Evolutionary conservation across 2,888 invertebrate genomes (phyloP).

Genomic region (Epicampocera succincta): DNA sequence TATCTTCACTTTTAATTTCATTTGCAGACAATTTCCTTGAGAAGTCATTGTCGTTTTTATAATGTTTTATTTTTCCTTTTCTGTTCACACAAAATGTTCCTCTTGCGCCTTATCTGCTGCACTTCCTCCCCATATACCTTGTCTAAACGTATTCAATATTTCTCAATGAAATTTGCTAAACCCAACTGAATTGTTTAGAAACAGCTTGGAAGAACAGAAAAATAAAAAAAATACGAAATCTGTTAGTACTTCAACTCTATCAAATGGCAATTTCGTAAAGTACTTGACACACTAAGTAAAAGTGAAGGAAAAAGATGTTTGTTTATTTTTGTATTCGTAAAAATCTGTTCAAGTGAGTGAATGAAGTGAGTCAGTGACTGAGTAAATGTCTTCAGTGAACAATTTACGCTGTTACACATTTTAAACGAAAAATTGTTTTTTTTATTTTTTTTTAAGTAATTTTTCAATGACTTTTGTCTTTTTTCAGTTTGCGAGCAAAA

Average conservation of each 20-base stretch:
- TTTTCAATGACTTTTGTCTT: conserved; percentile 20
- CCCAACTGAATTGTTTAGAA: conserved; percentile 33
- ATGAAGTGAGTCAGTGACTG: conserved; percentile 63
- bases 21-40: conserved; percentile 61
- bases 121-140: neutral
- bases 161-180: conserved; percentile 23
- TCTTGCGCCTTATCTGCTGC: neutral
- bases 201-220: neutral
- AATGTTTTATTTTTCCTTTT: conserved; percentile 1
- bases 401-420: conserved; percentile 62
- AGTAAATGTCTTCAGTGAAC: conserved; percentile 60
- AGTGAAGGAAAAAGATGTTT: conserved; percentile 33
- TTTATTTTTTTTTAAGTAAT: conserved; percentile 33
- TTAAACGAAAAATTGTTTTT: conserved; percentile 64
- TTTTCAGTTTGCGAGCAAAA: neutral
- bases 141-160: conserved; percentile 4
- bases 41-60: conserved; percentile 44
- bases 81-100: neutral
- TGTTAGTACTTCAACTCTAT: conserved; percentile 63
- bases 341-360: conserved; percentile 59
- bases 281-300: conserved; percentile 54
- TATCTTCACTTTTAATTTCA: conserved; percentile 65
- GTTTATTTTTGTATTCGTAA: conserved; percentile 49
- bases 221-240: conserved; percentile 25
- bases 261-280: conserved; percentile 67